Evolutionary conservation across 2,113 vertebrate genomes (phyloP), one percentile per base, ranked within the genome.

Genomic region (Sclerurus mexicanus): DNA sequence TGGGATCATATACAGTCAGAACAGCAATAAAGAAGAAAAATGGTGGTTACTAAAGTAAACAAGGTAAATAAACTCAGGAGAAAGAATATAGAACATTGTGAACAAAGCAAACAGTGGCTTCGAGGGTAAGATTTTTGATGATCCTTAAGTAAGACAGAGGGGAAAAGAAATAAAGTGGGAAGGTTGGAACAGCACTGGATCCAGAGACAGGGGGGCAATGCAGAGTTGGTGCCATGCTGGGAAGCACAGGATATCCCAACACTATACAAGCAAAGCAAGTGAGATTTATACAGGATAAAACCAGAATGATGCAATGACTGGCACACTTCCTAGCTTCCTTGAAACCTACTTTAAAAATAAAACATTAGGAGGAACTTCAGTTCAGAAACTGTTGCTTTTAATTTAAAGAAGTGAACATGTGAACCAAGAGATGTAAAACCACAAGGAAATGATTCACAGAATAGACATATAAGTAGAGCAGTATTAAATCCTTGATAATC

Each of bases 141-240:
- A 21, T 40, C 21, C 42, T 35, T 63, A 30, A 73, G 11, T 77
- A 44, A 79, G 93, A 87, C 14, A 47, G 50, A 42, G 8, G 4
- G 16, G 23, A 0, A 9, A 50, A 67, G 42, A 59, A 90, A 52
- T 47, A 25, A 86, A 17, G 33, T 12, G 30, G 33, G 49, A 44
- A 59, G 13, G 5, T 12, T 78, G 35, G 39, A 73, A 56, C 30
- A 44, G 40, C 7, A 16, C 56, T 74, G 44, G 64, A 47, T 72
- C 30, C 44, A 67, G 56, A 67, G 47, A 30, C 30, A 44, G 0
- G 0, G 40, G 56, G 74, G 77, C 21, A 50, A 44, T 1, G 10
- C 12, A 3, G 67, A 39, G 33, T 1, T 30, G 66, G n/a, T 15
- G 60, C 30, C 30, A 9, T 0, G 2, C 33, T 42, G 81, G 11